These are phyloP conservation scores for Drosophila formosana DNA, from an alignment of 2,888 invertebrate genomes.

Conservation along the genomic window DNA sequence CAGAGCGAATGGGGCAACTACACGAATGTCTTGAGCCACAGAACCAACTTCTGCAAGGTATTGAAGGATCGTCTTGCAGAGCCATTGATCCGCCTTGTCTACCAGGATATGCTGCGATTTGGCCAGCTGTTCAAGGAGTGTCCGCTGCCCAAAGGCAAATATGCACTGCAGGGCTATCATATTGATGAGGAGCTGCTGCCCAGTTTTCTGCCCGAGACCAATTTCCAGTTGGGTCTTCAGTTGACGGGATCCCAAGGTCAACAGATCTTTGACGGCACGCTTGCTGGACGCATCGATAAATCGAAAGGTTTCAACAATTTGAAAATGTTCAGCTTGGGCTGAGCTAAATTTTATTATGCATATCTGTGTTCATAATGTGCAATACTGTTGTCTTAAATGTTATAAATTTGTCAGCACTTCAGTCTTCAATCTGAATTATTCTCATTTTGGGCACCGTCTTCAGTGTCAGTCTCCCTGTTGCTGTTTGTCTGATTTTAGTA, in stretches of 20 bases:
- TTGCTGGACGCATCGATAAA: slow-evolving; percentile 79
- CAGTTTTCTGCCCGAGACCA: slow-evolving; percentile 79
- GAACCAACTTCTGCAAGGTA: slow-evolving; percentile 77
- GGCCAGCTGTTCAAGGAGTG: slow-evolving; percentile 77
- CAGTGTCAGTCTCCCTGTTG: slow-evolving; percentile 1
- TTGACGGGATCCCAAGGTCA: slow-evolving; percentile 48
- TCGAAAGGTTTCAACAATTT: slow-evolving; percentile 84
- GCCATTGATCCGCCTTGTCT: slow-evolving; percentile 66
- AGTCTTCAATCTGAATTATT: slow-evolving; percentile 44
- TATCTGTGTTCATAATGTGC: slow-evolving; percentile 20
- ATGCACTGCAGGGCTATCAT: slow-evolving; percentile 69
- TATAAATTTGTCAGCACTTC: slow-evolving; percentile 55
- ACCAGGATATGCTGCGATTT: slow-evolving; percentile 76
- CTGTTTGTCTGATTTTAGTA: slow-evolving; percentile 69
- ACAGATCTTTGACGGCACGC: slow-evolving; percentile 62
- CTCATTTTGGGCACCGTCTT: slow-evolving; percentile 29
- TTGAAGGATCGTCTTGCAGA: slow-evolving; percentile 71
- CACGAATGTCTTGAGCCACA: slow-evolving; percentile 63
- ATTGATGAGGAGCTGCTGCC: slow-evolving; percentile 82
- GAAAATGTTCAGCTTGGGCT: slow-evolving; percentile 83
- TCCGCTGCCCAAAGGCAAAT: slow-evolving; percentile 75
- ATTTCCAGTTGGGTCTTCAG: slow-evolving; percentile 58
- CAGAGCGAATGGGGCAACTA: slow-evolving; percentile 70
- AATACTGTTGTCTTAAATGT: slow-evolving; percentile 43
- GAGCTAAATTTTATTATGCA: not conserved